A percentile compares a stretch with the other conserved stretches of the same genome.
Evolutionary conservation across 1,140 invertebrate genomes (phyloP).

Genomic region (Sitophilus oryzae): DNA sequence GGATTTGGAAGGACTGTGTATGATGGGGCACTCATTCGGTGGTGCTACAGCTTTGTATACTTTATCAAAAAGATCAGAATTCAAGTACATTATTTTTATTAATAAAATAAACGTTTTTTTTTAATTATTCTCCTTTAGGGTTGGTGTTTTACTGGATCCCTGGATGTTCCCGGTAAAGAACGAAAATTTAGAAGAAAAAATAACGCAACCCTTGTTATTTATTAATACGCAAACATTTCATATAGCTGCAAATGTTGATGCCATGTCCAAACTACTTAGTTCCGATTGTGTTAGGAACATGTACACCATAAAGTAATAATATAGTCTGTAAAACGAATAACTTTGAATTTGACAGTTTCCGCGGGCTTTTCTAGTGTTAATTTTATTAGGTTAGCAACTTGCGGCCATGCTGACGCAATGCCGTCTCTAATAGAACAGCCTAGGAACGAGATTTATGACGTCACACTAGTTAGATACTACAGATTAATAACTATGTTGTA

Average conservation of each 20-base stretch:
- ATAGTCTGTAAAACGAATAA: too few relatives aligned
- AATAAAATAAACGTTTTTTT: conserved; percentile 2
- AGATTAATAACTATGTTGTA: too few relatives aligned
- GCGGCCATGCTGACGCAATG: too few relatives aligned
- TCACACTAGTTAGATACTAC: too few relatives aligned
- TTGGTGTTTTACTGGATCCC: conserved; percentile 56
- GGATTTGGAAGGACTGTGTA: conserved; percentile 49
- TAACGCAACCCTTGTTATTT: conserved; percentile 56
- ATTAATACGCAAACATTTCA: conserved; percentile 65
- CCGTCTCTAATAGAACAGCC: too few relatives aligned
- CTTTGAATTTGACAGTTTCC: too few relatives aligned
- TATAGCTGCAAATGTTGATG: conserved; percentile 53
- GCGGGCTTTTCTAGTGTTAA: too few relatives aligned
- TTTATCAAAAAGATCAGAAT: conserved; percentile 49
- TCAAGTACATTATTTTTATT: conserved; percentile 37
- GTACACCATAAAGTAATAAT: conserved; percentile 49
- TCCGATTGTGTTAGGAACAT: conserved; percentile 36
- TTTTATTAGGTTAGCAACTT: too few relatives aligned
- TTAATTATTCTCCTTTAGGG: conserved; percentile 43
- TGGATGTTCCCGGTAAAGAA: conserved; percentile 67
- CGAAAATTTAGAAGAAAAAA: conserved; percentile 43
- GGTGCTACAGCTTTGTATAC: conserved; percentile 56
- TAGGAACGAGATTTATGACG: too few relatives aligned
- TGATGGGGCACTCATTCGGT: conserved; percentile 66
- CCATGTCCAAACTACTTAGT: conserved; percentile 48